phyloP scores from a whole-genome alignment of 2,888 invertebrate species.

The Himalopsyche tibetana region DNA sequence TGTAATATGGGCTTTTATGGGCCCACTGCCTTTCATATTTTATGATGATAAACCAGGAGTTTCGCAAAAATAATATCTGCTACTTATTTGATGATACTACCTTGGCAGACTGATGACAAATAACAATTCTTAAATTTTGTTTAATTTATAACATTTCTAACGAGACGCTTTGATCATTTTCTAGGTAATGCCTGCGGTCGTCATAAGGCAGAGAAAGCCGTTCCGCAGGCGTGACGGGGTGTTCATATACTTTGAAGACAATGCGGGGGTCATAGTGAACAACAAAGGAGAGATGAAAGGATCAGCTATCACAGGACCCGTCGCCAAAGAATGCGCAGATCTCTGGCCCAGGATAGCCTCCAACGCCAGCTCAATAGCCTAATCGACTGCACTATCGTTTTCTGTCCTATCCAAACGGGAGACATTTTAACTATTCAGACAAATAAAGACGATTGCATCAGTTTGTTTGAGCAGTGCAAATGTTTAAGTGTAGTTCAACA shows the following conservation, averaged over 20 bases:
- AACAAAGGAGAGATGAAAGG: slow-evolving; percentile 99
- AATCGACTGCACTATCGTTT: slow-evolving; percentile 68
- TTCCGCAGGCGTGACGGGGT: slow-evolving; percentile 99
- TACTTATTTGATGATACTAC: slow-evolving; percentile 70
- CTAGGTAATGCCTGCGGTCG: slow-evolving; percentile 99
- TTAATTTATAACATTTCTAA: slow-evolving; percentile 46
- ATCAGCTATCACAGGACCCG: slow-evolving; percentile 99
- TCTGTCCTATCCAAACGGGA: slow-evolving; percentile 16
- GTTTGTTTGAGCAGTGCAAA: slow-evolving; percentile 21
- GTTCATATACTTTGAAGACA: slow-evolving; percentile 99
- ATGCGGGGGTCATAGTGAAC: slow-evolving; percentile 99
- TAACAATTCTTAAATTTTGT: slow-evolving; percentile 9
- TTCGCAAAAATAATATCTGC: slow-evolving; percentile 16
- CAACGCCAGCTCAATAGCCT: slow-evolving; percentile 99
- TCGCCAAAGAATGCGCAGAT: slow-evolving; percentile 99
- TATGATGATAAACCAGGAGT: slow-evolving; percentile 41
- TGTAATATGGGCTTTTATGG: too few relatives aligned
- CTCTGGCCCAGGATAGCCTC: slow-evolving; percentile 99
- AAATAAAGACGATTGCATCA: neutral
- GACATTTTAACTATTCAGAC: slow-evolving; percentile 14
- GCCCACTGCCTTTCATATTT: neutral
- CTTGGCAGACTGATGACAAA: slow-evolving; percentile 75
- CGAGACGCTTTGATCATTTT: slow-evolving; percentile 66
- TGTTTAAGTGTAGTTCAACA: slow-evolving; percentile 9
- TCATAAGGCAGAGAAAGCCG: slow-evolving; percentile 98